These are phyloP conservation scores for Lordiphosa fenestrarum DNA, from an alignment of 2,888 invertebrate genomes.

Conservation along the genomic window DNA sequence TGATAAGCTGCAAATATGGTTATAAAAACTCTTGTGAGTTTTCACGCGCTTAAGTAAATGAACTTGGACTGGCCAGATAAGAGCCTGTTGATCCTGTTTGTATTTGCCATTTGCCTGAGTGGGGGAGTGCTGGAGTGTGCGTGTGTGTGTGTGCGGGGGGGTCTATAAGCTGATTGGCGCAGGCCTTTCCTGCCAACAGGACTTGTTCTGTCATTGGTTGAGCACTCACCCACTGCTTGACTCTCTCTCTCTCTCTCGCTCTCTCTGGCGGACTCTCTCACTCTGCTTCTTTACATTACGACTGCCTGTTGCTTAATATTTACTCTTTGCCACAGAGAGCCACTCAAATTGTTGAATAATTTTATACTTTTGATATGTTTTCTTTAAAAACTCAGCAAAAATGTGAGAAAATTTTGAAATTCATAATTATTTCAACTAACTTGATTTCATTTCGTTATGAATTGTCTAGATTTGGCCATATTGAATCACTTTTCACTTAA, in stretches of 20 bases:
- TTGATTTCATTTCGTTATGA: too few species aligned
- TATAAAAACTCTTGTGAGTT: slow-evolving; percentile 11
- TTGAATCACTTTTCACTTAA: too few species aligned
- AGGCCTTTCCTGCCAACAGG: slow-evolving; percentile 22
- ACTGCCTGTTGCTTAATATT: slow-evolving; percentile 14
- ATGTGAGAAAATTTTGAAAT: too few species aligned
- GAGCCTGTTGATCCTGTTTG: slow-evolving; percentile 54
- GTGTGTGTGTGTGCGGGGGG: not conserved
- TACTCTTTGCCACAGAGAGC: slow-evolving; percentile 8
- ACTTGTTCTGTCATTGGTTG: slow-evolving; percentile 44
- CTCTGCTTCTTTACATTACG: slow-evolving; percentile 4
- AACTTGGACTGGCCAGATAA: slow-evolving; percentile 1
- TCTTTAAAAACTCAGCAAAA: too few species aligned
- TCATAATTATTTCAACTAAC: too few species aligned
- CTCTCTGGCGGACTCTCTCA: not conserved
- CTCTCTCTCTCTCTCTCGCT: not conserved
- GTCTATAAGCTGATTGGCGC: slow-evolving; percentile 45
- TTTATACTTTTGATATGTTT: too few species aligned
- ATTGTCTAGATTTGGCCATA: too few species aligned
- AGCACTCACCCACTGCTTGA: not conserved
- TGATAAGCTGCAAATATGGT: slow-evolving; percentile 27
- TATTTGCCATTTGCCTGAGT: slow-evolving; percentile 2
- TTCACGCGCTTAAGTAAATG: slow-evolving; percentile 7
- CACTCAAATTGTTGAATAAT: too few species aligned
- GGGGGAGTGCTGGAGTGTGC: slow-evolving; percentile 7